Evolutionary conservation across 2,888 invertebrate genomes (phyloP).

Genomic region (Anthoptus insignis): DNA sequence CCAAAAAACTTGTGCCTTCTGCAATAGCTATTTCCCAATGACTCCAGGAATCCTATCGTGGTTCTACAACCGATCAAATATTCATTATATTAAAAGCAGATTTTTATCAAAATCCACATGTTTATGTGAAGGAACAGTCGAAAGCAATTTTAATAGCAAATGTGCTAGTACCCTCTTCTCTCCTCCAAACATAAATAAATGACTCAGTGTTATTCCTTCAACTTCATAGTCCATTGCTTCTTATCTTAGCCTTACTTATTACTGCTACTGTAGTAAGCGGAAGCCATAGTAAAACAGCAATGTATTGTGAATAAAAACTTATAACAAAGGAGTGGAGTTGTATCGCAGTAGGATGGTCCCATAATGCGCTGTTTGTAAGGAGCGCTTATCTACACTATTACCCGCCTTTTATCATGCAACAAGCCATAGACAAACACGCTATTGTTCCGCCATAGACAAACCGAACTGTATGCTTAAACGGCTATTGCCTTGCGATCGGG

Average conservation of each 20-base stretch:
- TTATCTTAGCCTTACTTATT: not conserved
- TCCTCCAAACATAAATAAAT: too few relatives aligned
- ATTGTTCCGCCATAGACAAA: conserved; percentile 36
- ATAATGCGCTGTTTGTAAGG: conserved; percentile 37
- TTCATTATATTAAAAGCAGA: conserved; percentile 35
- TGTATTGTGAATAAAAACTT: too few relatives aligned
- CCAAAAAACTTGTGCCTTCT: not conserved
- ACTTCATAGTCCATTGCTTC: not conserved
- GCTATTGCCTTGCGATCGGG: conserved; percentile 35
- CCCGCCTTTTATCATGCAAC: conserved; percentile 38
- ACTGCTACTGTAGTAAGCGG: not conserved
- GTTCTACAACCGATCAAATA: conserved; percentile 29
- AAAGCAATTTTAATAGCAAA: conserved; percentile 36
- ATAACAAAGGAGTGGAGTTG: too few relatives aligned
- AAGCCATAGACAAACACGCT: conserved; percentile 36
- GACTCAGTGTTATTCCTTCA: not conserved
- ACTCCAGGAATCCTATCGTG: conserved; percentile 1
- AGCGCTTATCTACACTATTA: conserved; percentile 36
- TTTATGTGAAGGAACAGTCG: conserved; percentile 35
- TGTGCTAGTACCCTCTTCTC: conserved; percentile 4
- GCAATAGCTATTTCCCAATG: conserved; percentile 8
- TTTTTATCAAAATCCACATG: conserved; percentile 35
- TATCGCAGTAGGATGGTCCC: conserved; percentile 26
- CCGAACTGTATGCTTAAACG: conserved; percentile 36
- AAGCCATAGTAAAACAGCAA: conserved; percentile 13